Evolutionary conservation across 2,888 invertebrate species (phyloP), one percentile per base, ranked within the genome.

Genomic region (Macrophya alboannulata): DNA sequence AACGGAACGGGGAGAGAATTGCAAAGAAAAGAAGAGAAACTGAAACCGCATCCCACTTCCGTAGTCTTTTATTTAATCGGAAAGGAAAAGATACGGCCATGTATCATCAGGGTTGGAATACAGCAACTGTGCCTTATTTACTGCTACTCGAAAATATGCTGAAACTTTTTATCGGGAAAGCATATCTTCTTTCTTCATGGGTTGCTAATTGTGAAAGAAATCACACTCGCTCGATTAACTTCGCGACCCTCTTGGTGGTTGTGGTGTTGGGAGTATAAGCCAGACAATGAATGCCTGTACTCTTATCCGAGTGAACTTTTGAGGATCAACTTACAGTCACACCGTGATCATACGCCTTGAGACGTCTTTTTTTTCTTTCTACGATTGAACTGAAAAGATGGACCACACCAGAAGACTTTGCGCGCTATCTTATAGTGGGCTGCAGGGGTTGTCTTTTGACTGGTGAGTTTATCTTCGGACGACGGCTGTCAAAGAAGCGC

Each of bases 401-500:
- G 55, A 59, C 55, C 31, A 6, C 21, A 45, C 25, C 25, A 17
- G 37, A 81, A 48, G 81, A 62, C 86, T 85, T 84, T 84, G 51
- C 86, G 87, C 89, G 89, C 89, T 89, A 90, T 90, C 90, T 90
- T 85, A 88, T 51, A 51, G 74, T 45, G 45, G 48, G 74, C 37
- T 68, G 62, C 40, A 55, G 83, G 86, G 81, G 68, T 48, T 83
- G 86, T 31, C 40, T 82, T 82, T 83, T 59, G 79, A 65, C 85
- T 84, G 45, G 48, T 55, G 71, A 91, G 92, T 92, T 93, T 93
- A 93, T 93, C 93, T 91, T 87, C 87, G 90, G 90, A 91, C 92
- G 91, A 90, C 88, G 89, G 90, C 92, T 91, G 93, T 92, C 93
- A 93, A 92, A 92, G 92, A 91, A 88, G 87, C 88, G 89, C 88